phyloP scores from a whole-genome alignment of 30 jellyfish, hydroid and myxozoan species.

The Turritopsis dohrnii region DNA sequence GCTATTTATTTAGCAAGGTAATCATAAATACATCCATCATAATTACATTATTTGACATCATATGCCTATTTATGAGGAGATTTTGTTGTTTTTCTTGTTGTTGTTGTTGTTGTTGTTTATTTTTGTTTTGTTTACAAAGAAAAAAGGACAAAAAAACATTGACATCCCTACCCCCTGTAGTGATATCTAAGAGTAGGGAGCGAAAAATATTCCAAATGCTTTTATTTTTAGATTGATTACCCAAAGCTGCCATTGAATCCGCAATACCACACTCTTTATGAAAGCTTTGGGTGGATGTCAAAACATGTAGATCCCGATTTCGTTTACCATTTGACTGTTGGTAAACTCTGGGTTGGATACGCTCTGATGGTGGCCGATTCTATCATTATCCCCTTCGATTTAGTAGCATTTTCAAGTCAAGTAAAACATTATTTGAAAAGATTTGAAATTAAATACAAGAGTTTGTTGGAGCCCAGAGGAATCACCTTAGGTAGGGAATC shows the following conservation, averaged over 20 bases:
- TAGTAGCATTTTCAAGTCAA: slow-evolving; percentile 50
- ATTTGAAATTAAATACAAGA: slow-evolving; percentile 52
- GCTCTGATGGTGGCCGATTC: slow-evolving; percentile 81
- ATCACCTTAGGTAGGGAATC: slow-evolving; percentile 51
- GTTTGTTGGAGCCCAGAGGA: slow-evolving; percentile 38
- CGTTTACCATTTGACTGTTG: slow-evolving; percentile 69
- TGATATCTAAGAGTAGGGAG: too few species aligned
- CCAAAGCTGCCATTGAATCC: slow-evolving; percentile 48
- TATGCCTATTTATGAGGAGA: background rate
- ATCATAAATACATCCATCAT: background rate
- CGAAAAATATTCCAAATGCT: too few species aligned
- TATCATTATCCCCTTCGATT: slow-evolving; percentile 54
- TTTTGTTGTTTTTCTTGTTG: too few species aligned
- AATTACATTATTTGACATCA: background rate
- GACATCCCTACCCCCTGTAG: too few species aligned
- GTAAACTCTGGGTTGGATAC: slow-evolving; percentile 66
- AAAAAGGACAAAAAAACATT: too few species aligned
- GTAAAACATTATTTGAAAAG: slow-evolving; percentile 39
- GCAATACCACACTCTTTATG: slow-evolving; percentile 85
- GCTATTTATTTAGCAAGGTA: slow-evolving; percentile 38
- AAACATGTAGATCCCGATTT: slow-evolving; percentile 75
- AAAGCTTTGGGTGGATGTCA: slow-evolving; percentile 80
- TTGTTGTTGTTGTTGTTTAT: too few species aligned
- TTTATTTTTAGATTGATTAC: slow-evolving; percentile 28
- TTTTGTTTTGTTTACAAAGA: too few species aligned